A percentile compares a stretch with the other conserved stretches of the same genome.
Evolutionary conservation across 2,797 vertebrate genomes (phyloP).

Genomic region (Linurgus olivaceus): DNA sequence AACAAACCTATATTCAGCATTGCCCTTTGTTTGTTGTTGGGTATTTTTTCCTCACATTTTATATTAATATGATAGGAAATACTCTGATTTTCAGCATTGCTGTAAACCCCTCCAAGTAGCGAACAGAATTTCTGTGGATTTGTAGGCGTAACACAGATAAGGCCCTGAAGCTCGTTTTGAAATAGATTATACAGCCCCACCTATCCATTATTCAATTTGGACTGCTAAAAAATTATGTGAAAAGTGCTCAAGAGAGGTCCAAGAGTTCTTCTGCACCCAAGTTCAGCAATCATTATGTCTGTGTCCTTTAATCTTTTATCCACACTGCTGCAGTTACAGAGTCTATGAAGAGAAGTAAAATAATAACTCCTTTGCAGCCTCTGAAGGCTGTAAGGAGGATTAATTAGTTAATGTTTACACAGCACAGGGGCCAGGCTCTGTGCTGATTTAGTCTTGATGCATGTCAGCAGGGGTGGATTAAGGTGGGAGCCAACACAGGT

Average conservation of each 20-base stretch:
- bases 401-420: slow-evolving; percentile 59
- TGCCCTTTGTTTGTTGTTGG: background rate
- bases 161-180: background rate
- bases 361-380: slow-evolving; percentile 9
- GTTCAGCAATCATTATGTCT: background rate
- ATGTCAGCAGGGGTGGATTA: background rate
- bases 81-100: background rate
- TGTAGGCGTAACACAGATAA: background rate
- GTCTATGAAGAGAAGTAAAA: background rate
- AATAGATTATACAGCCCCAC: background rate
- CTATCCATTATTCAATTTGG: background rate
- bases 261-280: background rate
- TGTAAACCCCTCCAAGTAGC: background rate
- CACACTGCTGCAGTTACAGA: background rate
- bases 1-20: slow-evolving; percentile 25
- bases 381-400: background rate
- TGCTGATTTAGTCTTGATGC: background rate
- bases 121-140: background rate
- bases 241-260: background rate
- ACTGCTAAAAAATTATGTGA: background rate
- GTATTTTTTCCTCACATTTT: background rate
- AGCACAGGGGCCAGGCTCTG: background rate
- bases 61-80: background rate
- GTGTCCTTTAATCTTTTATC: slow-evolving; percentile 14
- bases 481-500: background rate